phyloP scores from a whole-genome alignment of 2,113 vertebrate genomes.

The Epinephelus moara region DNA sequence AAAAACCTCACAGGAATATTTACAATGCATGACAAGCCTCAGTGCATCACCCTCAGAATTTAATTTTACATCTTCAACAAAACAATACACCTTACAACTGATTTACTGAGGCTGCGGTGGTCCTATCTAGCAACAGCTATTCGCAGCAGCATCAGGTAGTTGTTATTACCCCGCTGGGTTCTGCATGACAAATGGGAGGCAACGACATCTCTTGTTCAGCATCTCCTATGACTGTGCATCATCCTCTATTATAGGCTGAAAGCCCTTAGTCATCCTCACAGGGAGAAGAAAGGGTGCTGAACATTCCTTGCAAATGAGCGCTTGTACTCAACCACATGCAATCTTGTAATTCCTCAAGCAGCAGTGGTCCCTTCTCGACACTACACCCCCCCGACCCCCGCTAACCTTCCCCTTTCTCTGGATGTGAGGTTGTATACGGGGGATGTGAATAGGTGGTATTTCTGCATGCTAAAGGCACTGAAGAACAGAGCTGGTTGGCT shows the following conservation, averaged over 20 bases:
- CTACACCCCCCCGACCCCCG: slow-evolving; percentile 4
- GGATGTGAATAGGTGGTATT: slow-evolving; percentile 73
- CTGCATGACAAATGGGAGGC: slow-evolving; percentile 67
- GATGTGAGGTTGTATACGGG: slow-evolving; percentile 51
- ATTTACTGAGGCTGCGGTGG: slow-evolving; percentile 15
- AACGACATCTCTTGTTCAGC: slow-evolving; percentile 52
- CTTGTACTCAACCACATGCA: slow-evolving; percentile 61
- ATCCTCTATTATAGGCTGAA: slow-evolving; percentile 68
- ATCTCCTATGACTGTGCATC: slow-evolving; percentile 74
- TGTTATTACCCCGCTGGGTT: slow-evolving; percentile 51
- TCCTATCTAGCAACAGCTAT: slow-evolving; percentile 29
- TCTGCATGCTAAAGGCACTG: slow-evolving; percentile 59
- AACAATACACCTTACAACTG: slow-evolving; percentile 11
- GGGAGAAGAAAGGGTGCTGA: slow-evolving; percentile 39
- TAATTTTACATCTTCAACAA: slow-evolving; percentile 21
- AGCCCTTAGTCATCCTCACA: slow-evolving; percentile 78
- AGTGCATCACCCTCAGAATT: neutral
- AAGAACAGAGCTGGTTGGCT: slow-evolving; percentile 69
- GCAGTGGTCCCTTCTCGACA: neutral
- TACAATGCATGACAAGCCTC: slow-evolving; percentile 14
- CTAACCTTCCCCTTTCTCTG: slow-evolving; percentile 14
- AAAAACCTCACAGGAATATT: neutral
- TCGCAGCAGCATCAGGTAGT: slow-evolving; percentile 60
- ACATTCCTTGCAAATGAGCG: slow-evolving; percentile 76
- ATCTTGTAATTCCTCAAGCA: slow-evolving; percentile 62